These are phyloP conservation scores for Drosophila orosa DNA, from an alignment of 1,140 invertebrate species.

Conservation along the genomic window DNA sequence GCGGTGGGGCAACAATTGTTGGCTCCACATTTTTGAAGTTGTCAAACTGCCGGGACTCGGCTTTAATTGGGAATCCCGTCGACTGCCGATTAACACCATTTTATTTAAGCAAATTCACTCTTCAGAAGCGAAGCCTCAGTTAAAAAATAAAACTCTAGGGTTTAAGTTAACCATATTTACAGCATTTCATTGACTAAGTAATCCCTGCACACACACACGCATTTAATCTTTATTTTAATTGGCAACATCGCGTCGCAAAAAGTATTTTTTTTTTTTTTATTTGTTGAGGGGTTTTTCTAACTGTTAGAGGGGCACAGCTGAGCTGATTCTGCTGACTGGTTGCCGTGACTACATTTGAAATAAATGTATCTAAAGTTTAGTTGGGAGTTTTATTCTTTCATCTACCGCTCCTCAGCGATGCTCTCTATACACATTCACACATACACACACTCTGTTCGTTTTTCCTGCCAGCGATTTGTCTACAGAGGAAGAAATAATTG, in stretches of 20 bases:
- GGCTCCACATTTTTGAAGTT: slow-evolving; percentile 23
- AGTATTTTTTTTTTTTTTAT: not conserved
- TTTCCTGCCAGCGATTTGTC: slow-evolving; percentile 35
- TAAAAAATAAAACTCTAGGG: not conserved
- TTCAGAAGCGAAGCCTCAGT: not conserved
- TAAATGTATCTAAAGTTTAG: slow-evolving; percentile 78
- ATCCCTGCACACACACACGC: not conserved
- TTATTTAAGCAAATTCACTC: not conserved
- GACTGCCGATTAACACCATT: not conserved
- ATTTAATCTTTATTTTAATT: slow-evolving; percentile 38
- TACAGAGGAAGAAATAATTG: not conserved
- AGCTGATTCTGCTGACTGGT: slow-evolving; percentile 25
- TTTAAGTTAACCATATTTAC: not conserved
- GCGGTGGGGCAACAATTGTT: slow-evolving; percentile 54
- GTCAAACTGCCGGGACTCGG: not conserved
- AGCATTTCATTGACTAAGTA: not conserved
- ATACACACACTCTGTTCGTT: slow-evolving; percentile 7
- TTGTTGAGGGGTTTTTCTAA: not conserved
- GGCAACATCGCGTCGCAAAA: slow-evolving; percentile 6
- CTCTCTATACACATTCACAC: slow-evolving; percentile 14
- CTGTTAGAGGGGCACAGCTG: slow-evolving; percentile 8
- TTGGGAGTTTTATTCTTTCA: slow-evolving; percentile 65
- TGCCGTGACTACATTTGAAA: slow-evolving; percentile 70
- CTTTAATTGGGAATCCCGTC: slow-evolving; percentile 6
- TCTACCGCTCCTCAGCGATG: slow-evolving; percentile 39